These are phyloP conservation scores for Aphis gossypii DNA, from an alignment of 1,140 invertebrate genomes.

Conservation along the genomic window DNA sequence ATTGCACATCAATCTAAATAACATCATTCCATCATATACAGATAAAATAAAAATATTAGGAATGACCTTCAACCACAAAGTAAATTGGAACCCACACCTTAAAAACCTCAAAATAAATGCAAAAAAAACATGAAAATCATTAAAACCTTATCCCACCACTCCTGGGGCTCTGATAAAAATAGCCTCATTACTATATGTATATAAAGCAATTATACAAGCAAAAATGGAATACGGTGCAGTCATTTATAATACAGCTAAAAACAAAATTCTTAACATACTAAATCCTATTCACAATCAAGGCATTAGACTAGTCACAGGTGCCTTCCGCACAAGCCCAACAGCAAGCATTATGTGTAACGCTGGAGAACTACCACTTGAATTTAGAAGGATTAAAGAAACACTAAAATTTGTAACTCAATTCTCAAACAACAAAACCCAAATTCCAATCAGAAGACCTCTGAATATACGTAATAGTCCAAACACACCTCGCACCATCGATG, in stretches of 20 bases:
- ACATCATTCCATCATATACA: not conserved
- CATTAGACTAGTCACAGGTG: not conserved
- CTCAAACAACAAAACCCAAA: not conserved
- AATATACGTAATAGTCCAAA: not conserved
- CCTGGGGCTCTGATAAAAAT: not conserved
- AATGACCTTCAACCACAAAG: not conserved
- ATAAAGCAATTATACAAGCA: not conserved
- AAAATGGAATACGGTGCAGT: slow-evolving; percentile 6
- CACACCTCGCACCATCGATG: not conserved
- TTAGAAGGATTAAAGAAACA: not conserved
- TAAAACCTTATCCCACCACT: not conserved
- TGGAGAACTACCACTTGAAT: slow-evolving; percentile 9
- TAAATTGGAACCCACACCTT: not conserved
- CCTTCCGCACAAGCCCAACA: not conserved
- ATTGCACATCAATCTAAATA: not conserved
- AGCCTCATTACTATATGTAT: not conserved
- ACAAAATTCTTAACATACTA: not conserved
- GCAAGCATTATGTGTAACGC: not conserved
- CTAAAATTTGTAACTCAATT: slow-evolving; percentile 14
- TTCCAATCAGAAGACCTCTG: not conserved
- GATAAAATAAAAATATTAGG: slow-evolving; percentile 7
- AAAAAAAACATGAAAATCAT: slow-evolving; percentile 27
- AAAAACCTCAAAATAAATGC: not conserved
- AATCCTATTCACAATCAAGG: slow-evolving; percentile 16
- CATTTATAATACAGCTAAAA: not conserved